phyloP scores from a whole-genome alignment of 2,113 vertebrate genomes.

The Lepisosteus osseus region DNA sequence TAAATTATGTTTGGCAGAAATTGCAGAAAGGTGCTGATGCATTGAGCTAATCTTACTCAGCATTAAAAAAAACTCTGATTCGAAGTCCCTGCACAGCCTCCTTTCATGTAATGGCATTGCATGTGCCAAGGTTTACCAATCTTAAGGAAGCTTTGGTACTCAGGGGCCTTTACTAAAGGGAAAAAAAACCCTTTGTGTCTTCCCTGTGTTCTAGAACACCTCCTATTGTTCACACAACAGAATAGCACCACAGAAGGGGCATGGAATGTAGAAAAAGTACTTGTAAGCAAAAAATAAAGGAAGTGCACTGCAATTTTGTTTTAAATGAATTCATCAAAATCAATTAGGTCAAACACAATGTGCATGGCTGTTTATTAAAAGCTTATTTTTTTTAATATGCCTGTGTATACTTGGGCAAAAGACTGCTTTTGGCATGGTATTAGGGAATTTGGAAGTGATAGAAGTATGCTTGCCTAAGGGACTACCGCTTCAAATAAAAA shows the following conservation, averaged over 20 bases:
- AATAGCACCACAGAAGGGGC: not conserved
- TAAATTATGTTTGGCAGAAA: not conserved
- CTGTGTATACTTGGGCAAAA: not conserved
- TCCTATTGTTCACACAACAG: conserved; percentile 4
- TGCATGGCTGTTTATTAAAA: not conserved
- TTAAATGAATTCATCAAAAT: not conserved
- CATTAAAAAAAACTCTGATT: conserved; percentile 1
- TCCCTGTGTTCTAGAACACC: not conserved
- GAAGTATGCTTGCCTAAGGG: conserved; percentile 1
- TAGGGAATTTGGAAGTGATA: not conserved
- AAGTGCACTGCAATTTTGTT: not conserved
- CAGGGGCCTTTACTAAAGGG: not conserved
- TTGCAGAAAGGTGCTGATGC: not conserved
- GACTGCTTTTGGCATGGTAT: not conserved
- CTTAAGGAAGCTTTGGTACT: conserved; percentile 9
- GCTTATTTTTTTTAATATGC: not conserved
- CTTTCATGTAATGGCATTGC: not conserved
- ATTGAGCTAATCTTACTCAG: conserved; percentile 13
- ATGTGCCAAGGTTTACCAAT: not conserved
- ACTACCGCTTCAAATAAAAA: conserved; percentile 6
- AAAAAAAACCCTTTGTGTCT: not conserved
- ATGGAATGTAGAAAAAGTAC: not conserved
- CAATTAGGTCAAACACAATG: not conserved
- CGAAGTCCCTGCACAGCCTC: not conserved
- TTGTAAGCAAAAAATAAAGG: not conserved